Conservation (phyloP, 92 coral and sea anemone genomes). For the Palythoa caribaeorum region DNA sequence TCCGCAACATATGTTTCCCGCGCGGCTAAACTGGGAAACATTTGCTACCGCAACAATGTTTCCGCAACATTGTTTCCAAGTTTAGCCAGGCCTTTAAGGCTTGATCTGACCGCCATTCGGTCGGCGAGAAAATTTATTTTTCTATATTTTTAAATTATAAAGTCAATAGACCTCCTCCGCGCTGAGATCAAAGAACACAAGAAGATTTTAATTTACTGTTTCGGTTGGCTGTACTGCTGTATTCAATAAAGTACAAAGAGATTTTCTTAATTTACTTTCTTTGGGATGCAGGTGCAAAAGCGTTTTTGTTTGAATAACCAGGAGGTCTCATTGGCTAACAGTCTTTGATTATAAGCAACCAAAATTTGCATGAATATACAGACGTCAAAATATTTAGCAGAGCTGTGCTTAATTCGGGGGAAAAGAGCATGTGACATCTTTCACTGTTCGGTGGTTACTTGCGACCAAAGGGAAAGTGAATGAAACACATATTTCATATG, state of each 20-base stretch:
- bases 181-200: too few species aligned
- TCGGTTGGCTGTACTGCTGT: neutral
- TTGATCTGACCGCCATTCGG: too few species aligned
- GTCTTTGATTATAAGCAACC: neutral
- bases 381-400: neutral
- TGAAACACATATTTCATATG: neutral
- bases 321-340: slow-evolving; percentile 4
- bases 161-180: too few species aligned
- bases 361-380: neutral
- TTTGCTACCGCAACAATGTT: too few species aligned
- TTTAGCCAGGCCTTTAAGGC: too few species aligned
- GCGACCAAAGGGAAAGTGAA: neutral
- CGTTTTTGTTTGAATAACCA: neutral
- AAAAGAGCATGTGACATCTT: neutral
- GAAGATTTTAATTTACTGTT: neutral
- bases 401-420: neutral
- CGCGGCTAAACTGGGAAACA: too few species aligned
- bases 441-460: neutral
- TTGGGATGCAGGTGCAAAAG: slow-evolving; percentile 28
- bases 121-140: too few species aligned
- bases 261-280: slow-evolving; percentile 23
- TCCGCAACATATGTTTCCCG: too few species aligned
- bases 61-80: too few species aligned
- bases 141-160: too few species aligned
- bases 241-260: neutral